These are phyloP conservation scores for Stenchaetothrips biformis DNA, from an alignment of 2,888 invertebrate genomes.

Conservation along the genomic window DNA sequence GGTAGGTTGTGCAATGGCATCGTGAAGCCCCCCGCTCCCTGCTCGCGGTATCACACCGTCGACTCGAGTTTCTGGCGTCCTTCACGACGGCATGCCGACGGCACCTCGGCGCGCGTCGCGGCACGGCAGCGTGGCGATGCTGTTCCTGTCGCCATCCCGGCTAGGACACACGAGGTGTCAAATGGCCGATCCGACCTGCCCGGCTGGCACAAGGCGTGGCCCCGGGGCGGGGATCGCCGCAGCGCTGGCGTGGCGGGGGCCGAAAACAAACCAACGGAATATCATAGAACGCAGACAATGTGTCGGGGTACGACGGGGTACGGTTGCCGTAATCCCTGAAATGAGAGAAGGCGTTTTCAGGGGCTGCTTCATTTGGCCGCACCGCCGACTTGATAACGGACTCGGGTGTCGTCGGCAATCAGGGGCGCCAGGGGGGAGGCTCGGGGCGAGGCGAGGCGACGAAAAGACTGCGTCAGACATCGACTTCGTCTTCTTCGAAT, in stretches of 20 bases:
- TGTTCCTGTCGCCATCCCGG: no score
- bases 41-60: no score
- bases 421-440: background rate
- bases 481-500: background rate
- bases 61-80: no score
- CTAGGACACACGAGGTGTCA: background rate
- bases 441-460: background rate
- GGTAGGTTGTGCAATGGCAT: no score
- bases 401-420: background rate
- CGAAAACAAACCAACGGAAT: slow-evolving; percentile 10
- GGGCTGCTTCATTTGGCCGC: background rate
- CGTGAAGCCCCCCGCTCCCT: no score
- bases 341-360: slow-evolving; percentile 4
- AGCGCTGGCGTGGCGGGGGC: background rate
- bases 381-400: background rate
- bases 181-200: background rate
- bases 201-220: no score
- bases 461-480: background rate
- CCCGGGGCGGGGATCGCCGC: background rate
- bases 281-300: slow-evolving; percentile 20
- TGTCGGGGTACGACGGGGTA: background rate
- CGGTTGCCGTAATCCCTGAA: background rate
- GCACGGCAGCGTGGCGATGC: no score
- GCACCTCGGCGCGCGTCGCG: no score
- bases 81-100: no score